Conservation (phyloP, 64 coral and sea anemone genomes). For the Pocillopora verrucosa region DNA sequence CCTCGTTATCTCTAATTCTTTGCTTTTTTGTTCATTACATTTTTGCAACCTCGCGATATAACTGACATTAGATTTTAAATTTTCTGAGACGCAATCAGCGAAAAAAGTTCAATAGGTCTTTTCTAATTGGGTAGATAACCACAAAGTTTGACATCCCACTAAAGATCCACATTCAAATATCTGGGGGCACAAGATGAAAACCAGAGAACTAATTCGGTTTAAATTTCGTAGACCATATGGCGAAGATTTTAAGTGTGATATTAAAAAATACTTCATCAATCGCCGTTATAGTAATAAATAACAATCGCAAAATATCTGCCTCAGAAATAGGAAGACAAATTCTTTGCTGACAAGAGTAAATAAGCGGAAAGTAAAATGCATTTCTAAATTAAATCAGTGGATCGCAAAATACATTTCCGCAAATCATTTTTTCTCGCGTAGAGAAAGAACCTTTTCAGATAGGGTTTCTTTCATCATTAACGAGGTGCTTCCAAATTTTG, state of each 20-base stretch:
- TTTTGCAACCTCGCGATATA: background rate
- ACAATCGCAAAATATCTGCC: background rate
- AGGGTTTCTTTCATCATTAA: background rate
- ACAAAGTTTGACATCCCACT: background rate
- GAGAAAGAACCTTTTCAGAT: background rate
- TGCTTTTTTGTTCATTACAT: background rate
- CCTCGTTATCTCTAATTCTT: background rate
- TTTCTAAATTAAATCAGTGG: background rate
- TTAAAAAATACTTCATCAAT: background rate
- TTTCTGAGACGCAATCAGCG: background rate
- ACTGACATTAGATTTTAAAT: background rate
- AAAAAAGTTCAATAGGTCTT: background rate
- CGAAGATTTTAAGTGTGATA: background rate
- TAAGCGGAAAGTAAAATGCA: background rate
- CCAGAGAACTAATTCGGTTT: background rate
- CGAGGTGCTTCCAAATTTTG: background rate
- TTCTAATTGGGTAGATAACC: background rate
- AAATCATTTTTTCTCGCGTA: background rate
- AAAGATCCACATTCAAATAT: background rate
- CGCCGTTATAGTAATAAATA: background rate
- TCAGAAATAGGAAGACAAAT: background rate
- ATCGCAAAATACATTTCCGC: background rate
- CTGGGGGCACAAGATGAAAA: background rate
- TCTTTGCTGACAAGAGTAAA: background rate
- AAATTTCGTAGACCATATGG: background rate